These are phyloP conservation scores for Microctenopoma lineatum DNA, from an alignment of 2,797 vertebrate species.

Conservation along the genomic window DNA sequence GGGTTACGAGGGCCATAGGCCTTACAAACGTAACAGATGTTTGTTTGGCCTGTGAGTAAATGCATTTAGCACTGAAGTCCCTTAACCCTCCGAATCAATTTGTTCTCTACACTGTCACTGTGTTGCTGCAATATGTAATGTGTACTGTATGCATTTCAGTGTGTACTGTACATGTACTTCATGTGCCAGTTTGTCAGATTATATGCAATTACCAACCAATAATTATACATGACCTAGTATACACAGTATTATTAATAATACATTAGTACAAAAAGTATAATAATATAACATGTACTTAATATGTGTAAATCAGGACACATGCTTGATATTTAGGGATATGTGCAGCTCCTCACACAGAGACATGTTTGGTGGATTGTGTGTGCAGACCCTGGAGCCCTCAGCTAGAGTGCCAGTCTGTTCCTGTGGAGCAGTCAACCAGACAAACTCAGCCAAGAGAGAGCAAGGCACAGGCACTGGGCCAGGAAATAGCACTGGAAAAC, in stretches of 20 bases:
- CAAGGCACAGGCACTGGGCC: conserved; percentile 76
- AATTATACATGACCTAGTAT: background rate
- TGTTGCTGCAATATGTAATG: conserved; percentile 56
- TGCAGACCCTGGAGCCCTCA: conserved; percentile 80
- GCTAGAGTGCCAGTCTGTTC: conserved; percentile 86
- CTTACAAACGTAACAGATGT: conserved; percentile 77
- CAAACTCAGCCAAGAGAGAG: conserved; percentile 81
- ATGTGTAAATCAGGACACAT: conserved; percentile 11
- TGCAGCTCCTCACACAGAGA: conserved; percentile 71
- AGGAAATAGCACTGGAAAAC: conserved; percentile 79
- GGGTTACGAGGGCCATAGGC: conserved; percentile 76
- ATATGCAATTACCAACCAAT: background rate
- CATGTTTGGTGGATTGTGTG: conserved; percentile 79
- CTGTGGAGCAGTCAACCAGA: conserved; percentile 83
- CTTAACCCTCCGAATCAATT: conserved; percentile 71
- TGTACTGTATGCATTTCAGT: conserved; percentile 22
- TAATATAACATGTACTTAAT: conserved; percentile 22
- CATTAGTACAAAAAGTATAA: background rate
- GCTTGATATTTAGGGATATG: conserved; percentile 52
- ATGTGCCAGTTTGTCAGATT: conserved; percentile 27
- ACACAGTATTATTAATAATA: background rate
- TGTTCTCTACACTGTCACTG: conserved; percentile 51
- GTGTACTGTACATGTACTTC: conserved; percentile 17
- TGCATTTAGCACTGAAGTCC: conserved; percentile 59
- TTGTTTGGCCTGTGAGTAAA: conserved; percentile 75